Conservation (phyloP, 2,888 invertebrate genomes). For the Amiota minor region DNA sequence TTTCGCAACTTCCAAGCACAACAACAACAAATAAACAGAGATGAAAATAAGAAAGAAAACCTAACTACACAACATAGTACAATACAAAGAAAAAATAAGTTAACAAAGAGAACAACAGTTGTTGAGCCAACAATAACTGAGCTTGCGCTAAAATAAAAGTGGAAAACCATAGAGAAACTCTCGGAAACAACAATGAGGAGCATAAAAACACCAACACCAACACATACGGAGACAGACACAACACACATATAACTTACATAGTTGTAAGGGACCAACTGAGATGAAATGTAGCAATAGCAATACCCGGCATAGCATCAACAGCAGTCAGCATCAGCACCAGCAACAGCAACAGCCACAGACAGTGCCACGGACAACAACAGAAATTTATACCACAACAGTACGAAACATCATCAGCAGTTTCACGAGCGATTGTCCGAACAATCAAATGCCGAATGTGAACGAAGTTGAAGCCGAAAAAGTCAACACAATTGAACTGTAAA, state of each 20-base stretch:
- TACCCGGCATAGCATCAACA: neutral
- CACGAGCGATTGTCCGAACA: neutral
- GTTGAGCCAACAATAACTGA: constrained; percentile 62
- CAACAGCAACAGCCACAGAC: neutral
- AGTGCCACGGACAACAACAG: neutral
- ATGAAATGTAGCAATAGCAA: neutral
- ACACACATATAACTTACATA: too few relatives aligned
- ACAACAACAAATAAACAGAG: neutral
- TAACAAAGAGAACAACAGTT: constrained; percentile 32
- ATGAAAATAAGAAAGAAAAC: neutral
- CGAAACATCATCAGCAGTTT: neutral
- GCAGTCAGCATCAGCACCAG: neutral
- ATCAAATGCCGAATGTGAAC: neutral
- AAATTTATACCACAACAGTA: too few relatives aligned
- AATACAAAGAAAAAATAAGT: neutral
- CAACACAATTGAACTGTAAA: neutral
- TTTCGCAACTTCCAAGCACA: constrained; percentile 8
- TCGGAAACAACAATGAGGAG: constrained; percentile 7
- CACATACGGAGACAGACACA: neutral
- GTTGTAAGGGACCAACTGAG: neutral
- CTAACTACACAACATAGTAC: neutral
- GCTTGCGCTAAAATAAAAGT: constrained; percentile 60
- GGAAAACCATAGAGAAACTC: constrained; percentile 15
- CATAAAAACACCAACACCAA: constrained; percentile 2
- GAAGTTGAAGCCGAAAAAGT: neutral